Conservation (phyloP, 2,113 vertebrate species). For the Rhinichthys klamathensis region DNA sequence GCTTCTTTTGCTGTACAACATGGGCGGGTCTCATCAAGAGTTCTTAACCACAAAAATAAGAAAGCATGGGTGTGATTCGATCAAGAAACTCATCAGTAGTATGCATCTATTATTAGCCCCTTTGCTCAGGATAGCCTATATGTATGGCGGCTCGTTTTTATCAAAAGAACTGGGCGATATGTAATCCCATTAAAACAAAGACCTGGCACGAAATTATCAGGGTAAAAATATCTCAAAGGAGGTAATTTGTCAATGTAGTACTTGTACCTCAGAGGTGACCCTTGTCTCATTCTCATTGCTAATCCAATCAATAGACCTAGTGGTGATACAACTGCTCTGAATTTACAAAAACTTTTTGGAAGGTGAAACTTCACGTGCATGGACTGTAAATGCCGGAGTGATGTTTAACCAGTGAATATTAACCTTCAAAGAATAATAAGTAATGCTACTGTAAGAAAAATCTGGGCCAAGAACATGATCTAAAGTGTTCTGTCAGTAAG, state of each 20-base stretch:
- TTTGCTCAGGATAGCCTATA: neutral
- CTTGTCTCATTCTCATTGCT: slow-evolving; percentile 9
- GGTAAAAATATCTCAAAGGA: slow-evolving; percentile 10
- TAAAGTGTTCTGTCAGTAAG: slow-evolving; percentile 19
- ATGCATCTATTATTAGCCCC: neutral
- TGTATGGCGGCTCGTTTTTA: neutral
- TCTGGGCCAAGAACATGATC: slow-evolving; percentile 22
- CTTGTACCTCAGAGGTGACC: slow-evolving; percentile 41
- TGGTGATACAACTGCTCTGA: slow-evolving; percentile 13
- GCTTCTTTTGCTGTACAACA: neutral
- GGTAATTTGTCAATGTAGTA: slow-evolving; percentile 26
- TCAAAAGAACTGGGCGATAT: neutral
- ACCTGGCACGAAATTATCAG: neutral
- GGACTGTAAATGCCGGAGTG: slow-evolving; percentile 22
- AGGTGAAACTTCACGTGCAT: slow-evolving; percentile 23
- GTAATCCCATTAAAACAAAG: slow-evolving; percentile 13
- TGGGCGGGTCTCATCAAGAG: neutral
- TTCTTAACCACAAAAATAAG: neutral
- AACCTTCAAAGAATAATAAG: slow-evolving; percentile 21
- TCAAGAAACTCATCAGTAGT: neutral
- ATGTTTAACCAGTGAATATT: slow-evolving; percentile 22
- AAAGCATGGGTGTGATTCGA: neutral
- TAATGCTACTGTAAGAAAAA: slow-evolving; percentile 16
- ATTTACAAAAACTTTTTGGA: slow-evolving; percentile 26
- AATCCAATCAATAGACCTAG: slow-evolving; percentile 31